Base-by-base conservation (phyloP, 2,113 vertebrate species). In the Xerus inauris region DNA sequence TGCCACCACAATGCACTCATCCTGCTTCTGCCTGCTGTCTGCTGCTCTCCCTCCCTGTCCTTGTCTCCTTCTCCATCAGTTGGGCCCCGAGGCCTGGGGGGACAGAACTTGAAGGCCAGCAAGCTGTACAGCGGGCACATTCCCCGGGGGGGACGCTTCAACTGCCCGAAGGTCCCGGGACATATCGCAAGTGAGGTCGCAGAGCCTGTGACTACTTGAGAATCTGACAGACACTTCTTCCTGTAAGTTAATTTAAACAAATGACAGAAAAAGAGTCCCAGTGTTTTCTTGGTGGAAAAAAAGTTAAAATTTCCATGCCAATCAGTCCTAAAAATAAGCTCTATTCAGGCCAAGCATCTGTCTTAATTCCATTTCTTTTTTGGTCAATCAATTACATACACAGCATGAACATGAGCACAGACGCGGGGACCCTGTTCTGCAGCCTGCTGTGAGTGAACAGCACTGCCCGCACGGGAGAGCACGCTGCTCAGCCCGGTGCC, bases 241-340 rank as follows among this genome's bases (percentile, higher is more conserved):
- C 92, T 89, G 19, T 35, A 89, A 76, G 90, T 67, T 90, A 91
- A 95, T 90, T 96, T 64, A 76, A 83, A 38, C 20, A 42, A 96
- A 76, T 28, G 64, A 86, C 65, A 80, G 71, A 95, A 38, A 82
- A 19, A 96, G 84, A 82, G 30, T 76, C 94, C 79, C 84, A 40
- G 75, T 65, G 73, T 62, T 94, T 97, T 87, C 51, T 71, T 65
- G 28, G 84, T 91, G 65, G 94, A 92, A 98, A 96, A 98, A 96
- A 96, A 38, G 67, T 92, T 64, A 45, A 96, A 94, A 96, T 97
- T 97, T 97, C 97, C 89, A 92, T 54, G 95, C 89, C 96, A 92
- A 87, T 95, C 95, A 82, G 83, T 96, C 72, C 87, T 97, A 97
- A 98, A 98, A 98, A 97, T 97, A 97, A 97, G 67, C 80, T 51